Base-by-base conservation (phyloP, 2,797 vertebrate species). In the Triplophysa bombifrons region DNA sequence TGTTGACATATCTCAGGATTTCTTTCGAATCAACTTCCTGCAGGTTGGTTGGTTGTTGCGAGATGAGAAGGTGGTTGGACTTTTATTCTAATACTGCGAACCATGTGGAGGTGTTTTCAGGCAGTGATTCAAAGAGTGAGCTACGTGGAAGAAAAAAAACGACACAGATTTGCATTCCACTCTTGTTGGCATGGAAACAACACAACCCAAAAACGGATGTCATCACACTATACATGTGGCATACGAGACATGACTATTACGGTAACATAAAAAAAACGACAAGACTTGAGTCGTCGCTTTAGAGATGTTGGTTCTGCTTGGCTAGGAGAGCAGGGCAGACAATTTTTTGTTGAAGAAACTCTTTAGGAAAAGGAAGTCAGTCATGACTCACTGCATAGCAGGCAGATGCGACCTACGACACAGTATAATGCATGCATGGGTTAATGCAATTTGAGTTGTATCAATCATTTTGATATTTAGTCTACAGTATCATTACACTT, bases 281-380 rank as follows among this genome's bases (percentile, higher is more conserved):
- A 48, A 69, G 65, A 78, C 16, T 0, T n/a, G 27, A 70, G 55
- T 44, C 55, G 25, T 22, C 65, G 51, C 72, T 30, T 16, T 46
- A 44, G 72, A 74, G 60, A 66, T 27, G 30, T 3, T 22, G 34
- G 76, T 79, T 78, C 20, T 58, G 63, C 81, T 73, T 66, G 72
- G 72, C 44, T 78, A 17, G 48, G 53, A 75, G 72, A 81, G 76
- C 76, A 51, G 16, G 65, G 61, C 27, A 51, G 46, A 55, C 11
- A 50, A 9, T n/a, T 17, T 11, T 25, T 67, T 27, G 3, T 11
- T 64, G 51, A 68, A 27, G 2, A 67, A 65, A 25, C 30, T 7
- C 6, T 65, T 22, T 51, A 50, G 56, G 56, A 85, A 78, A 72
- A 79, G 84, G 81, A 85, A 83, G 76, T 58, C 19, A 51, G 22